Evolutionary conservation across 2,113 vertebrate genomes (phyloP).

Genomic region (Coreoperca whiteheadi): DNA sequence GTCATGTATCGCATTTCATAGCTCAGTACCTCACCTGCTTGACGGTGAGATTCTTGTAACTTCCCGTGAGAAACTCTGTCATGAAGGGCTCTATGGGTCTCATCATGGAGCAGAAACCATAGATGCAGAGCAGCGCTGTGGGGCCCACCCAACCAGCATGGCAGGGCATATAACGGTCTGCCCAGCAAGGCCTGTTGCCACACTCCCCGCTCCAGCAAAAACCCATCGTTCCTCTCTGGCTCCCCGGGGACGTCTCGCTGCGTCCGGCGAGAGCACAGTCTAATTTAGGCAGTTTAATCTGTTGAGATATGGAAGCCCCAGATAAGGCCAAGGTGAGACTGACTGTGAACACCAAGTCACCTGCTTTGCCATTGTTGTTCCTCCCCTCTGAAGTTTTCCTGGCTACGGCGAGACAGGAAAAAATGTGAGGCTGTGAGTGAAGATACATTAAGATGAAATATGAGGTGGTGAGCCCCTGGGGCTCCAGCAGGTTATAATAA

Average conservation of each 20-base stretch:
- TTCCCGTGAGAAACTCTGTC: conserved; percentile 83
- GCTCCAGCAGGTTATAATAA: conserved; percentile 71
- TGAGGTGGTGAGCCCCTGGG: conserved; percentile 64
- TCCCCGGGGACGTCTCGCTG: conserved; percentile 46
- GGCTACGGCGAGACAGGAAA: conserved; percentile 36
- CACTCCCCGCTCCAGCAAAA: conserved; percentile 57
- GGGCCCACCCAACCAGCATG: conserved; percentile 83
- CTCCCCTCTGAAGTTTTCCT: conserved; percentile 64
- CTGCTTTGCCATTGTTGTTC: conserved; percentile 71
- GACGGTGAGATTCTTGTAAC: conserved; percentile 84
- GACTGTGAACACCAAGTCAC: conserved; percentile 63
- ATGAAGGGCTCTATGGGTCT: conserved; percentile 88
- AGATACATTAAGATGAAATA: conserved; percentile 79
- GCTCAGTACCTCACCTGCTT: conserved; percentile 80
- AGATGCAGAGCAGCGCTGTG: conserved; percentile 85
- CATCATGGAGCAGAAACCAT: conserved; percentile 88
- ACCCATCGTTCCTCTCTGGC: conserved; percentile 56
- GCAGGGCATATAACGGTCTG: conserved; percentile 55
- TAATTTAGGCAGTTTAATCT: conserved; percentile 76
- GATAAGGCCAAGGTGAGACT: conserved; percentile 81
- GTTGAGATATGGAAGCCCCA: conserved; percentile 70
- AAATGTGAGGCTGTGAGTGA: conserved; percentile 59
- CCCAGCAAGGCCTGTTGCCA: conserved; percentile 38
- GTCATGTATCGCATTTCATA: conserved; percentile 39
- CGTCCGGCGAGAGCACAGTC: conserved; percentile 43